phyloP scores from a whole-genome alignment of 2,888 invertebrate species.

The Sarcophaga carnaria region DNA sequence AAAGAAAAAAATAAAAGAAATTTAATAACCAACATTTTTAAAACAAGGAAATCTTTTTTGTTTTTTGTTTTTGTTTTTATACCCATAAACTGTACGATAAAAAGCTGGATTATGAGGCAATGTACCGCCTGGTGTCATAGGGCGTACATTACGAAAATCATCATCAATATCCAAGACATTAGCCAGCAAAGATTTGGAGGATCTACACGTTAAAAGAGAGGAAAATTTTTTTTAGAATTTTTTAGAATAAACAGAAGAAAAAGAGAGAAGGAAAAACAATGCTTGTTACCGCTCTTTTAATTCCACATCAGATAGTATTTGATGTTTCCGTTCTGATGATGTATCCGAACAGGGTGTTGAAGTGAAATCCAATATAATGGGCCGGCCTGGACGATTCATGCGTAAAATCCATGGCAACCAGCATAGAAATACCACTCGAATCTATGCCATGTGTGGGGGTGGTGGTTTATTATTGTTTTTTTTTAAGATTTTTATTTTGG shows the following conservation, averaged over 20 bases:
- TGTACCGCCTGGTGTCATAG: slow-evolving; percentile 85
- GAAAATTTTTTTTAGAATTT: too few relatives aligned
- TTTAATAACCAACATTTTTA: neutral
- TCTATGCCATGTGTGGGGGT: slow-evolving; percentile 82
- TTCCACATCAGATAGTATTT: slow-evolving; percentile 91
- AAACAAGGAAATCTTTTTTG: too few relatives aligned
- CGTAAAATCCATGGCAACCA: slow-evolving; percentile 98
- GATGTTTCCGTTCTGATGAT: slow-evolving; percentile 86
- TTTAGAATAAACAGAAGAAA: neutral
- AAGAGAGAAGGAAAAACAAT: neutral
- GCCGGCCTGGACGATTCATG: slow-evolving; percentile 90
- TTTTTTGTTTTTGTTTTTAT: slow-evolving; percentile 67
- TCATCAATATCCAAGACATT: slow-evolving; percentile 99
- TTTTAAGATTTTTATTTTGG: neutral
- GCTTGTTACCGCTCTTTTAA: slow-evolving; percentile 87
- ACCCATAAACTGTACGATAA: slow-evolving; percentile 90
- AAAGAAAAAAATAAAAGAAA: slow-evolving; percentile 14
- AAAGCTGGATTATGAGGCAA: slow-evolving; percentile 85
- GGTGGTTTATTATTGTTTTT: slow-evolving; percentile 14
- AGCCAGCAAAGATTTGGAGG: slow-evolving; percentile 96
- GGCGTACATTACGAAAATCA: slow-evolving; percentile 92
- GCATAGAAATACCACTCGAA: slow-evolving; percentile 95
- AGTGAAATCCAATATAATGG: slow-evolving; percentile 82
- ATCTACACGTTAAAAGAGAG: slow-evolving; percentile 81
- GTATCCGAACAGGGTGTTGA: slow-evolving; percentile 83